Evolutionary conservation across 2,797 vertebrate genomes (phyloP).

Genomic region (Leptoclinus maculatus): DNA sequence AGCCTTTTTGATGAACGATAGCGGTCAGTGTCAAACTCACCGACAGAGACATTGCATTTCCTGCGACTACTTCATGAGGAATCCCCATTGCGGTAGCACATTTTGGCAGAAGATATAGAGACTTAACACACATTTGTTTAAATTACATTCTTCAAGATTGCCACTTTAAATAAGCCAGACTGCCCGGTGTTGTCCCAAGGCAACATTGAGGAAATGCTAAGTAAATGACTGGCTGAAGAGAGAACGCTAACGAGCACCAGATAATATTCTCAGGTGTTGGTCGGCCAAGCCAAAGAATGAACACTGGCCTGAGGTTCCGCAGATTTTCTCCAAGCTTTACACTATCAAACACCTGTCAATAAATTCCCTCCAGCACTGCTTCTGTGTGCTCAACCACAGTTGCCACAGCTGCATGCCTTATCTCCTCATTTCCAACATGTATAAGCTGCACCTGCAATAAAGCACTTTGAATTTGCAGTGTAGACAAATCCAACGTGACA

Average conservation of each 20-base stretch:
- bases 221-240: not conserved
- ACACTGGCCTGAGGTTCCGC: no score
- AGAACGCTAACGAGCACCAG: not conserved
- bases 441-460: slow-evolving; percentile 11
- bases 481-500: no score
- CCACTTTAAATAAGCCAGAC: not conserved
- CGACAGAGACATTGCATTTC: not conserved
- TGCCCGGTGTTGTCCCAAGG: not conserved
- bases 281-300: not conserved
- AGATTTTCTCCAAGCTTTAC: slow-evolving; percentile 12
- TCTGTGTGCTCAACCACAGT: slow-evolving; percentile 16
- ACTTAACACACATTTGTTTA: not conserved
- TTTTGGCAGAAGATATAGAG: not conserved
- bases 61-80: not conserved
- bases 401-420: not conserved
- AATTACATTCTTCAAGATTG: not conserved
- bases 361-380: not conserved
- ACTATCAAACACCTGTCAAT: slow-evolving; percentile 30
- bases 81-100: not conserved
- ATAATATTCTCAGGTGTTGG: not conserved
- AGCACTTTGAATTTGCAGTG: slow-evolving; percentile 24
- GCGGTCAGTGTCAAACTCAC: not conserved
- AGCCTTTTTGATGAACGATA: not conserved
- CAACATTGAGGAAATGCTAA: slow-evolving; percentile 20
- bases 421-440: not conserved